Evolutionary conservation across 2,113 vertebrate genomes (phyloP).

Genomic region (Leptocoma aspasia): DNA sequence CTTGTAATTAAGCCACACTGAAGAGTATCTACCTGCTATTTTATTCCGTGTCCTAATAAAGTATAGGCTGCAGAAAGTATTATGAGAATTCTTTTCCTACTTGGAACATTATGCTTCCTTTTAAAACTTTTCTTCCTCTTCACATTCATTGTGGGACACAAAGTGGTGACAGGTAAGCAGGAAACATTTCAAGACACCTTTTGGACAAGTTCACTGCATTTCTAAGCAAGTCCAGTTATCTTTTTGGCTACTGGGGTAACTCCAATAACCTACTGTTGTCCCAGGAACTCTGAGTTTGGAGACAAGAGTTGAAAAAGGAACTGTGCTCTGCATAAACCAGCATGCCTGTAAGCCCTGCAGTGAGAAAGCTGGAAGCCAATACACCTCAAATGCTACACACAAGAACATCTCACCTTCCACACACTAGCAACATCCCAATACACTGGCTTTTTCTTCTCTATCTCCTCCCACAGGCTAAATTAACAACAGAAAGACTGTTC

Average conservation of each 20-base stretch:
- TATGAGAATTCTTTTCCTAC: conserved; percentile 7
- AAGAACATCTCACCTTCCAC: conserved; percentile 20
- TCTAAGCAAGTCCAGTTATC: conserved; percentile 13
- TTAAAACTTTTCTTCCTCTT: neutral
- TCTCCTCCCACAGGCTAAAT: neutral
- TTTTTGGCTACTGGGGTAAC: neutral
- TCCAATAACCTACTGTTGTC: neutral
- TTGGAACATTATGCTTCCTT: neutral
- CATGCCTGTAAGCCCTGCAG: neutral
- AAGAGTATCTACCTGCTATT: neutral
- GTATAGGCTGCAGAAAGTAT: neutral
- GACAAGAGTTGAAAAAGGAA: neutral
- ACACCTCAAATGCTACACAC: conserved; percentile 13
- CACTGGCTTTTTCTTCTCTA: conserved; percentile 54
- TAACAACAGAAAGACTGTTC: neutral
- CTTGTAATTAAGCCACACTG: neutral
- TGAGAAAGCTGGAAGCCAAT: conserved; percentile 17
- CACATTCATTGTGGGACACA: neutral
- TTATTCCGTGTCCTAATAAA: neutral
- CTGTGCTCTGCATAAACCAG: neutral
- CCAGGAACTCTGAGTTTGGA: conserved; percentile 7
- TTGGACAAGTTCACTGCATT: neutral
- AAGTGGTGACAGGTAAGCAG: neutral
- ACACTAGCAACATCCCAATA: conserved; percentile 23
- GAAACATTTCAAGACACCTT: neutral